A percentile compares a stretch with the other conserved stretches of the same genome.
Evolutionary conservation across 2,888 invertebrate genomes (phyloP).

Genomic region (Euplexia lucipara): DNA sequence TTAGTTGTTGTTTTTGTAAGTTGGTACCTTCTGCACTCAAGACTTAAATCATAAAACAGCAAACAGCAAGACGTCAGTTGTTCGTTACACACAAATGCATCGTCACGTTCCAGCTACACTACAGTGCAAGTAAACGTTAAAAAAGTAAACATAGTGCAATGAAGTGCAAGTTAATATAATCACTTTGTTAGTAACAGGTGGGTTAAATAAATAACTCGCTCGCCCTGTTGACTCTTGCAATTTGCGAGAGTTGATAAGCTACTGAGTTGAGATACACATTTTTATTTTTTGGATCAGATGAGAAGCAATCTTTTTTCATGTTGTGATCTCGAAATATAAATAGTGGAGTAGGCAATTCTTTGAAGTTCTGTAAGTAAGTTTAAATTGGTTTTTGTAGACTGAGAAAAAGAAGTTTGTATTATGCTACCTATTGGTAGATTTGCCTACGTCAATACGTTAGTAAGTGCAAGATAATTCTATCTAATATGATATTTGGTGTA

Average conservation of each 20-base stretch:
- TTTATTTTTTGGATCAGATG: slow-evolving; percentile 30
- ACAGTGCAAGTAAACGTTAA: slow-evolving; percentile 12
- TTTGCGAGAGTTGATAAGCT: slow-evolving; percentile 37
- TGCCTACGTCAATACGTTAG: neutral
- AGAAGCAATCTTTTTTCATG: neutral
- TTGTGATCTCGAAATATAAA: too few relatives aligned
- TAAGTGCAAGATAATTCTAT: neutral
- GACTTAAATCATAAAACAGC: neutral
- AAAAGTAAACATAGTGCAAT: slow-evolving; percentile 33
- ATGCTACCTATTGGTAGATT: too few relatives aligned
- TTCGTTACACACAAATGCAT: slow-evolving; percentile 11
- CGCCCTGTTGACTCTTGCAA: slow-evolving; percentile 52
- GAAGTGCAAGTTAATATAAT: slow-evolving; percentile 45
- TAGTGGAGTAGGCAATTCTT: neutral
- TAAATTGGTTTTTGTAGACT: neutral
- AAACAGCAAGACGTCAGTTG: neutral
- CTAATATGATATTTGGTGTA: too few relatives aligned
- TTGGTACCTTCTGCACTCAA: neutral
- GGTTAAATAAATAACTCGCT: slow-evolving; percentile 51
- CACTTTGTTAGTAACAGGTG: slow-evolving; percentile 51
- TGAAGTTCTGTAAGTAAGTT: neutral
- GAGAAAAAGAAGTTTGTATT: neutral
- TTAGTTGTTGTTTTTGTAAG: neutral
- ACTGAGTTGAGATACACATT: slow-evolving; percentile 24
- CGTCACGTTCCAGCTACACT: slow-evolving; percentile 11